Evolutionary conservation across 2,797 vertebrate genomes (phyloP).

Genomic region (Spizella passerina): DNA sequence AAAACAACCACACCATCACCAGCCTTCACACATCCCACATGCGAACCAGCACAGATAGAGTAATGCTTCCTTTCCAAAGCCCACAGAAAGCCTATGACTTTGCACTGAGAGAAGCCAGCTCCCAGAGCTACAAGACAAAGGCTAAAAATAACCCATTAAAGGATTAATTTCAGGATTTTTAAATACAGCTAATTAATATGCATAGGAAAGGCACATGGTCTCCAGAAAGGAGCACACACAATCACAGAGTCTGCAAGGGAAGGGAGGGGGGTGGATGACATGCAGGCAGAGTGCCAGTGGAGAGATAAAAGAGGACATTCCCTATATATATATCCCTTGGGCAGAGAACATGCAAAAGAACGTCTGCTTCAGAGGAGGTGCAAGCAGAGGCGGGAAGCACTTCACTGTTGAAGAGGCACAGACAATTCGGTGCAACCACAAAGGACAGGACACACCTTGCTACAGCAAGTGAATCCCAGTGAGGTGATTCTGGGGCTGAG

Average conservation of each 20-base stretch:
- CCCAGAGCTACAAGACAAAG: neutral
- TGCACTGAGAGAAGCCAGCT: neutral
- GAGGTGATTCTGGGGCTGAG: neutral
- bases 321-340: neutral
- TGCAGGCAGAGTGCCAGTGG: neutral
- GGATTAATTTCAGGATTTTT: conserved; percentile 35
- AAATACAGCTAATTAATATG: conserved; percentile 29
- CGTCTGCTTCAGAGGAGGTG: neutral
- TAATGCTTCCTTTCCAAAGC: neutral
- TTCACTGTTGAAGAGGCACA: neutral
- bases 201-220: neutral
- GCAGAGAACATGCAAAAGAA: neutral
- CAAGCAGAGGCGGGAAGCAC: neutral
- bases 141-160: conserved; percentile 42
- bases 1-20: neutral
- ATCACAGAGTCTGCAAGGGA: neutral
- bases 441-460: neutral
- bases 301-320: neutral
- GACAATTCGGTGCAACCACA: neutral
- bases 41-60: neutral
- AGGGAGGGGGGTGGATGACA: neutral
- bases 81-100: neutral
- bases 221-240: neutral
- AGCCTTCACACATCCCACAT: neutral
- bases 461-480: neutral